Evolutionary conservation across 2,113 vertebrate species (phyloP).

Genomic region (Oxyura jamaicensis): DNA sequence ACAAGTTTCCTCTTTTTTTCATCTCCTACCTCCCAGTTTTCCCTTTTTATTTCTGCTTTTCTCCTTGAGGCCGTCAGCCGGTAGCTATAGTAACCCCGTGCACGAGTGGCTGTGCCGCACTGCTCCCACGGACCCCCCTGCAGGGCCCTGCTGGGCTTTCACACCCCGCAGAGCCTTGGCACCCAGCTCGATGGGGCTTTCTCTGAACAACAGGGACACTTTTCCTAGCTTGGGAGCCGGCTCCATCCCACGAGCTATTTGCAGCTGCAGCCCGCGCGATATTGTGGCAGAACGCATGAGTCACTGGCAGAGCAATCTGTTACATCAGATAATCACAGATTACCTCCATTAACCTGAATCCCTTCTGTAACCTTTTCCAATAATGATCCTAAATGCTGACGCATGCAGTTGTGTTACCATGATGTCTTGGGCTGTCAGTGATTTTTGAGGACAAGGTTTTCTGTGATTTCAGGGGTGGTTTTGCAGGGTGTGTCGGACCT

Average conservation of each 20-base stretch:
- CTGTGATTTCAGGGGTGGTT: neutral
- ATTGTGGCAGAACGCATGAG: slow-evolving; percentile 55
- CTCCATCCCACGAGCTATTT: slow-evolving; percentile 28
- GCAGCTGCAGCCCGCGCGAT: slow-evolving; percentile 30
- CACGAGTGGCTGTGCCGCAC: neutral
- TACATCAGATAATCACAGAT: slow-evolving; percentile 57
- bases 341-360: slow-evolving; percentile 66
- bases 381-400: slow-evolving; percentile 46
- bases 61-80: slow-evolving; percentile 3
- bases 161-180: neutral
- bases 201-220: neutral
- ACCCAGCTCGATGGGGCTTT: neutral
- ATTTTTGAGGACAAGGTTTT: neutral
- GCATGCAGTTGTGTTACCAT: neutral
- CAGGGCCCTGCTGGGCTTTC: neutral
- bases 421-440: neutral
- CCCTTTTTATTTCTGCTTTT: neutral
- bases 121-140: neutral
- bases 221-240: neutral
- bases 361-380: slow-evolving; percentile 51
- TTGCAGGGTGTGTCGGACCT: neutral
- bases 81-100: slow-evolving; percentile 60
- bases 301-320: slow-evolving; percentile 55
- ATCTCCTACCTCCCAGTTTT: neutral
- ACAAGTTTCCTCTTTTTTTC: neutral